Percentiles rank a stretch among this genome's conserved stretches.
Conservation (phyloP, 2,113 vertebrate genomes). For the Protobothrops flavoviridis region DNA sequence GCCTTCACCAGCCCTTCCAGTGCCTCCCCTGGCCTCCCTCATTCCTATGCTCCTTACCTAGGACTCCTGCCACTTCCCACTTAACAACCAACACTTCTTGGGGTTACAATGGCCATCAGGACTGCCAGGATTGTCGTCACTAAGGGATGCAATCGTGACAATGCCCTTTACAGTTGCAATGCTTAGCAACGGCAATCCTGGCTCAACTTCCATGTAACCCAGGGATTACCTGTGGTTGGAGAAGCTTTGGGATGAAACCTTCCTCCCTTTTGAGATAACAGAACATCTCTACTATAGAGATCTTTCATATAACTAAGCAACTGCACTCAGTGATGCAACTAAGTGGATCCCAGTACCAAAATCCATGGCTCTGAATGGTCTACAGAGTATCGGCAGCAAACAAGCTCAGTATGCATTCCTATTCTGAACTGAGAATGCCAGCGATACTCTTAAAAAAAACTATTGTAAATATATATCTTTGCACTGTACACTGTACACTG, state of each 20-base stretch:
- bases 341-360: neutral
- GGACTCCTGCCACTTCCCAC: neutral
- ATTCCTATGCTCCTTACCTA: neutral
- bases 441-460: neutral
- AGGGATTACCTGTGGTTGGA: neutral
- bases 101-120: neutral
- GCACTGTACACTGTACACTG: too few relatives aligned
- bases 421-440: neutral
- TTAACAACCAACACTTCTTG: neutral
- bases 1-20: neutral
- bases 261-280: neutral
- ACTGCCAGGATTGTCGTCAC: neutral
- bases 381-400: neutral
- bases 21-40: neutral
- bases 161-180: neutral
- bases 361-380: neutral
- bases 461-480: neutral
- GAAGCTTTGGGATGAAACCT: neutral
- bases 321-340: neutral
- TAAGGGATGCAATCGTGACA: neutral
- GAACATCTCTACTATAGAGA: neutral
- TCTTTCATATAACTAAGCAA: neutral
- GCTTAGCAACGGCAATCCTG: neutral
- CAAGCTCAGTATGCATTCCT: neutral
- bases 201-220: neutral